Evolutionary conservation across 2,113 vertebrate genomes (phyloP).

Genomic region (Podarcis cretensis): DNA sequence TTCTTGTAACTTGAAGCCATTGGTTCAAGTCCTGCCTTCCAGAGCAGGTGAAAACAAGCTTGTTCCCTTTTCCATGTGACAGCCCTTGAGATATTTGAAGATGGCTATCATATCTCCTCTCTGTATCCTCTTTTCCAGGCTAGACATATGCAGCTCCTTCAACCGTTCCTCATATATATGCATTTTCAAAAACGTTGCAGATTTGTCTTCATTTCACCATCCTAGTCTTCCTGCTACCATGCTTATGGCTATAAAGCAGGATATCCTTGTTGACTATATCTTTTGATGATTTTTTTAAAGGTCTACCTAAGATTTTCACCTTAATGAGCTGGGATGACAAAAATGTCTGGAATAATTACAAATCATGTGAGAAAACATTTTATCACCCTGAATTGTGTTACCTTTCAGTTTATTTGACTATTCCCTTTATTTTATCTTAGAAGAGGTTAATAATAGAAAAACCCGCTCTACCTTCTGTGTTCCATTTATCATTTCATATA

Average conservation of each 20-base stretch:
- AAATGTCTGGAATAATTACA: not conserved
- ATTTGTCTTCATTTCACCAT: not conserved
- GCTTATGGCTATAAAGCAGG: not conserved
- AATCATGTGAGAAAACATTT: not conserved
- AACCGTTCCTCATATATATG: not conserved
- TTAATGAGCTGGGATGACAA: not conserved
- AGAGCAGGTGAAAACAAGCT: too few species aligned
- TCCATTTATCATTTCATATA: not conserved
- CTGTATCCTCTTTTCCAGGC: too few species aligned
- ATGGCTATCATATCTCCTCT: too few species aligned
- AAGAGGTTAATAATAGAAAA: not conserved
- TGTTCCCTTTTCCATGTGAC: too few species aligned
- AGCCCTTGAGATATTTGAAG: too few species aligned
- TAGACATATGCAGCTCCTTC: too few species aligned
- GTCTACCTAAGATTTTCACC: not conserved
- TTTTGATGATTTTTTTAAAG: not conserved
- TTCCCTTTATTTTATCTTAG: not conserved
- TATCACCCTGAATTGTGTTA: not conserved
- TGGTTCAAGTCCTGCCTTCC: too few species aligned
- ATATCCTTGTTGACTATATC: not conserved
- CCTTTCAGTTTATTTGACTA: not conserved
- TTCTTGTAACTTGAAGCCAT: too few species aligned
- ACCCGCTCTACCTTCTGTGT: not conserved
- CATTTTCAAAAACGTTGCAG: not conserved
- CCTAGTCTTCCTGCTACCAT: not conserved